Evolutionary conservation across 2,888 invertebrate species (phyloP).

Genomic region (Tetheella fluctuosa): DNA sequence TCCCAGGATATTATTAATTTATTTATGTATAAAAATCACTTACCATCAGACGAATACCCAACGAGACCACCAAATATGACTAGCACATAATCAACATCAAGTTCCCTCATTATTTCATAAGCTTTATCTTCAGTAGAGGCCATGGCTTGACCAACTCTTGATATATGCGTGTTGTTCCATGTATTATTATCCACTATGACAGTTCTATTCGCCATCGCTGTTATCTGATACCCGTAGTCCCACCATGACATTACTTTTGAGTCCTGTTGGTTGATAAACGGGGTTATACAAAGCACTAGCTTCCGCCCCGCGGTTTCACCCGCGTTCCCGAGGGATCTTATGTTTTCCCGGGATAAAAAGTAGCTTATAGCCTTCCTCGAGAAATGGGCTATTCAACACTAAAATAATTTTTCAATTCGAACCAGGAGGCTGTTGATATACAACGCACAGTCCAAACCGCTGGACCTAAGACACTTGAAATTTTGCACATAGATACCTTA

Average conservation of each 20-base stretch:
- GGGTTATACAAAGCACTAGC: no score
- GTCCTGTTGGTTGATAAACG: conserved; percentile 82
- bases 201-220: conserved; percentile 99
- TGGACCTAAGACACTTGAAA: no score
- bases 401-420: no score
- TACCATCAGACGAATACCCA: conserved; percentile 98
- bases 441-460: no score
- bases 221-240: conserved; percentile 99
- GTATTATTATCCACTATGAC: conserved; percentile 99
- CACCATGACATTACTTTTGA: conserved; percentile 99
- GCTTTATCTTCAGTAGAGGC: conserved; percentile 98
- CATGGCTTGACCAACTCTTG: conserved; percentile 99
- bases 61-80: conserved; percentile 99
- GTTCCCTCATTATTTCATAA: conserved; percentile 98
- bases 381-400: no score
- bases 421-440: no score
- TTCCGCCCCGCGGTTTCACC: no score
- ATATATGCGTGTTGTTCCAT: conserved; percentile 99
- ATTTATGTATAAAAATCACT: conserved; percentile 49
- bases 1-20: no score
- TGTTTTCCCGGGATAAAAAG: no score
- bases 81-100: conserved; percentile 98
- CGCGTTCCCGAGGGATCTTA: no score
- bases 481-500: no score
- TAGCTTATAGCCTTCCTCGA: no score